These are phyloP conservation scores for Mercenaria mercenaria DNA, from an alignment of 1,140 invertebrate species.

Conservation along the genomic window DNA sequence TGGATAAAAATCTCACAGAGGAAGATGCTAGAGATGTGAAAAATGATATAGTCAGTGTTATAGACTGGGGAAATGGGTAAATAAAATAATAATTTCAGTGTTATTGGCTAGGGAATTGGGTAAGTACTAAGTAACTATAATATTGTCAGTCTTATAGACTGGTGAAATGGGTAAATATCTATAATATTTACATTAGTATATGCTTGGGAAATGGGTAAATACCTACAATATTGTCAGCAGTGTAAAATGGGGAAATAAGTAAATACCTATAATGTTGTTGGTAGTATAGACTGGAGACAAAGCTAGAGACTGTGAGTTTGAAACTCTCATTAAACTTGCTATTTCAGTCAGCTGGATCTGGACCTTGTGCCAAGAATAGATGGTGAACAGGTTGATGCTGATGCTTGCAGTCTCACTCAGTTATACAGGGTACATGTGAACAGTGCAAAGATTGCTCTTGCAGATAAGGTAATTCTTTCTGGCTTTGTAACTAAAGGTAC, in stretches of 20 bases:
- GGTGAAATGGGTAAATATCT: constrained; percentile 93
- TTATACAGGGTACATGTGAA: constrained; percentile 91
- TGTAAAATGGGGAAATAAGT: no score
- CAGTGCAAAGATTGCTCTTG: constrained; percentile 78
- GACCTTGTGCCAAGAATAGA: constrained; percentile 96
- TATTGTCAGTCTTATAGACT: constrained; percentile 96
- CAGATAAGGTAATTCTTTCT: constrained; percentile 73
- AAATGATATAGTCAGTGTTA: constrained; percentile 94
- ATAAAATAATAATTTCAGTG: constrained; percentile 17
- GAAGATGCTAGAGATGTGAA: constrained; percentile 95
- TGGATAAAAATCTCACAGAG: constrained; percentile 94
- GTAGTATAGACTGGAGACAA: no score
- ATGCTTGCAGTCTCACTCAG: constrained; percentile 94
- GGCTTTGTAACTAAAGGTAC: neutral
- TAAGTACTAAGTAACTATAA: no score
- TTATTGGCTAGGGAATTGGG: neutral
- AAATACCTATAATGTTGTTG: no score
- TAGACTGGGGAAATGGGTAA: constrained; percentile 97
- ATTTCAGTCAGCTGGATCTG: constrained; percentile 93
- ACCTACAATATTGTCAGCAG: no score
- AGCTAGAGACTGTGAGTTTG: no score
- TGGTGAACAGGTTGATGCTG: constrained; percentile 93
- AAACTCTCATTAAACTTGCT: no score
- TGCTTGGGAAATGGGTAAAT: no score
- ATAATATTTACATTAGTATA: neutral